Conservation (phyloP, 2,888 invertebrate genomes). For the Glaucopsyche alexis region DNA sequence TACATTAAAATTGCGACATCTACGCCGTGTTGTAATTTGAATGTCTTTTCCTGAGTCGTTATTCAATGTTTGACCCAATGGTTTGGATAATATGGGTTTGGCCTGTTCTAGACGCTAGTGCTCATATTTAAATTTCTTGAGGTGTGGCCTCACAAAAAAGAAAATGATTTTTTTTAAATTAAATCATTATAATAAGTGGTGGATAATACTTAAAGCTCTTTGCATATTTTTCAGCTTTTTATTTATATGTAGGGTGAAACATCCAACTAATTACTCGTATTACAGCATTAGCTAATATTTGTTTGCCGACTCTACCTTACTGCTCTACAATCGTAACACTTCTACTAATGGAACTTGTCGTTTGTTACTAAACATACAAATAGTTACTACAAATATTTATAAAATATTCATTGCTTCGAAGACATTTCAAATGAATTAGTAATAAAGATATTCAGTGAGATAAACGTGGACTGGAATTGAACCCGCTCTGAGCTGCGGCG, state of each 20-base stretch:
- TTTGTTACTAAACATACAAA: slow-evolving; percentile 11
- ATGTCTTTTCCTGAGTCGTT: slow-evolving; percentile 4
- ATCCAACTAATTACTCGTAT: no score
- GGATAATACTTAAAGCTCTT: not conserved
- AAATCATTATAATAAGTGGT: not conserved
- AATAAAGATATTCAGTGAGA: slow-evolving; percentile 30
- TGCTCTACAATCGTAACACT: not conserved
- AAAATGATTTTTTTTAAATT: not conserved
- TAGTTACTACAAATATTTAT: slow-evolving; percentile 24
- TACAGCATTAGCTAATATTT: not conserved
- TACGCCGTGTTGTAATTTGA: not conserved
- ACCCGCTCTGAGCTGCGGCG: slow-evolving; percentile 21
- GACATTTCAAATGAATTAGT: slow-evolving; percentile 27
- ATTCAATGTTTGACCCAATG: slow-evolving; percentile 3
- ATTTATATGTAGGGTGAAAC: not conserved
- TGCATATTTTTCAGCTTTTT: not conserved
- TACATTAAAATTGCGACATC: slow-evolving; percentile 12
- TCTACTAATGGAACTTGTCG: slow-evolving; percentile 13
- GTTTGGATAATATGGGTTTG: no score
- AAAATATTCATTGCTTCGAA: slow-evolving; percentile 25
- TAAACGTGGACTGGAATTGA: slow-evolving; percentile 21
- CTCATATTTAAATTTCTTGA: not conserved
- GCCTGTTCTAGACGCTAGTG: not conserved
- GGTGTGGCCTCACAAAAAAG: not conserved
- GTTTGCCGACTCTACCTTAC: not conserved